Evolutionary conservation across 2,888 invertebrate genomes (phyloP).

Genomic region (Hipparchia semele): DNA sequence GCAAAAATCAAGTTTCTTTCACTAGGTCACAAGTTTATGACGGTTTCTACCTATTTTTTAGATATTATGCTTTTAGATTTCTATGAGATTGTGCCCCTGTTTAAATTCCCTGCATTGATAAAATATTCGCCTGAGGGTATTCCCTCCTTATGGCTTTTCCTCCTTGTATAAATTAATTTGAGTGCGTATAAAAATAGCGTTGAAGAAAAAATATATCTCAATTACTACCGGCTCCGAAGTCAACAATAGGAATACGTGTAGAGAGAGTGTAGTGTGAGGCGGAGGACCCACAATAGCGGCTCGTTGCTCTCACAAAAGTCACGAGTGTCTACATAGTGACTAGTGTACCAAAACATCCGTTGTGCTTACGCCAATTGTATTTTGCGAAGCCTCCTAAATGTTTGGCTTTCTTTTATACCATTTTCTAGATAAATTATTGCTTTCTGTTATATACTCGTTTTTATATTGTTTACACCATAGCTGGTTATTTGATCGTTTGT

Average conservation of each 20-base stretch:
- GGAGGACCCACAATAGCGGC: slow-evolving; percentile 1
- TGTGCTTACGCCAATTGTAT: slow-evolving; percentile 10
- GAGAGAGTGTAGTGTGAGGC: not conserved
- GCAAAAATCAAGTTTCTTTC: no score
- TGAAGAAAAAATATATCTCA: slow-evolving; percentile 2
- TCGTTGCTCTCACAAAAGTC: slow-evolving; percentile 5
- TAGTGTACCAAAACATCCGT: slow-evolving; percentile 2
- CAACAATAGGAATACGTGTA: slow-evolving; percentile 10
- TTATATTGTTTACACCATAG: no score
- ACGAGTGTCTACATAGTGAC: slow-evolving; percentile 4
- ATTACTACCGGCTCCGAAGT: not conserved
- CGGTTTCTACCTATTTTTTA: no score
- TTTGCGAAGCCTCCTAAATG: not conserved
- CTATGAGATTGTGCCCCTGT: no score
- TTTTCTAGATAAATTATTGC: not conserved
- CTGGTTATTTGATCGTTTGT: no score
- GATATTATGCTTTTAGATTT: no score
- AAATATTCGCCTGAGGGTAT: not conserved
- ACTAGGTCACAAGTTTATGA: no score
- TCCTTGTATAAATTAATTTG: not conserved
- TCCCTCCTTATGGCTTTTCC: not conserved
- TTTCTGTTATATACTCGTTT: not conserved
- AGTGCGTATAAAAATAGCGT: not conserved
- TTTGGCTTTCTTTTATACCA: not conserved
- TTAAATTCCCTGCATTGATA: no score